Conservation (phyloP, 2,888 invertebrate genomes). For the Bruchidius siliquastri region DNA sequence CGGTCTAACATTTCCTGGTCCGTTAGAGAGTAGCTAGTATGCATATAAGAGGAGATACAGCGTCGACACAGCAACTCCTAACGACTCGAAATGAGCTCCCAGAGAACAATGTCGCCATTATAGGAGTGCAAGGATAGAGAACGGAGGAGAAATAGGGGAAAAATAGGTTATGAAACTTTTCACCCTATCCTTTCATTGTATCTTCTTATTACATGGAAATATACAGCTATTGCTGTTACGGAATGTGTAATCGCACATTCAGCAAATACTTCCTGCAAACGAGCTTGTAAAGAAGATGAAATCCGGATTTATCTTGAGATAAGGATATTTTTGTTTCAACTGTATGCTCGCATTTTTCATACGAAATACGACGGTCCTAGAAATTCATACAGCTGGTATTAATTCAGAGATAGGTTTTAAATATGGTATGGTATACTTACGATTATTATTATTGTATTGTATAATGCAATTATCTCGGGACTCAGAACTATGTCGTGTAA, state of each 20-base stretch:
- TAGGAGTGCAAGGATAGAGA: background rate
- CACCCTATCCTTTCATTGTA: background rate
- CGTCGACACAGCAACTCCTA: background rate
- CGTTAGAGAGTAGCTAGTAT: background rate
- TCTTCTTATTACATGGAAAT: background rate
- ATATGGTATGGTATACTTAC: no score
- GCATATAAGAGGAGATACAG: background rate
- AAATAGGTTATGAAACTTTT: background rate
- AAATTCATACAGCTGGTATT: no score
- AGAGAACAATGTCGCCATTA: background rate
- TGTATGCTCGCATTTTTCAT: no score
- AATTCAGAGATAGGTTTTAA: no score
- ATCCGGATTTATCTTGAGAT: no score
- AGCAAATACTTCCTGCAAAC: background rate
- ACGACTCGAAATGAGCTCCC: background rate
- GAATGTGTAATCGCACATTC: background rate
- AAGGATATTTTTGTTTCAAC: no score
- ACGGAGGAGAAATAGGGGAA: background rate
- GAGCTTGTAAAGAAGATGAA: no score
- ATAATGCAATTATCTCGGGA: no score
- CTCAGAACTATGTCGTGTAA: no score
- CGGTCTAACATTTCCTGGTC: background rate
- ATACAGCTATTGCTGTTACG: background rate
- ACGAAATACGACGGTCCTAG: no score
- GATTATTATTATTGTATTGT: no score